These are phyloP conservation scores for Anneissia japonica DNA, from an alignment of 35 echinoderm and acorn worm genomes.

Conservation along the genomic window DNA sequence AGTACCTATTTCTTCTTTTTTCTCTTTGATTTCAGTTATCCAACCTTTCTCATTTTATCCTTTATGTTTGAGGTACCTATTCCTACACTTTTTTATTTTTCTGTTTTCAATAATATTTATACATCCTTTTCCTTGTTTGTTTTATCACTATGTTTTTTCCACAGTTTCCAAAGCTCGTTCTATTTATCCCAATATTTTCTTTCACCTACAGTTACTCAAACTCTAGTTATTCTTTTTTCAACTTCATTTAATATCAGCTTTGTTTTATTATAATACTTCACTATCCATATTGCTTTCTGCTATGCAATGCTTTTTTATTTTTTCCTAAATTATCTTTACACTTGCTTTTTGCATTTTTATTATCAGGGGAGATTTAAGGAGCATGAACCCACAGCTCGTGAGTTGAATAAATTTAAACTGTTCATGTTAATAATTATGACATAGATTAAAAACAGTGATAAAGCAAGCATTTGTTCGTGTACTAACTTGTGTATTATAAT, in stretches of 20 bases:
- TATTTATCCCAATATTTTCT: no score
- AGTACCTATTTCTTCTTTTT: neutral
- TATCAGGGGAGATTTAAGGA: slow-evolving; percentile 22
- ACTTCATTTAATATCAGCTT: no score
- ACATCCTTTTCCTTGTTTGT: neutral
- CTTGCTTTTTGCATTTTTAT: neutral
- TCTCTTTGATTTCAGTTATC: neutral
- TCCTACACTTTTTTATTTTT: neutral
- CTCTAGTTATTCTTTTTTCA: no score
- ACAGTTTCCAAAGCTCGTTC: no score
- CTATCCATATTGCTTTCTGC: no score
- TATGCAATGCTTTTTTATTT: no score
- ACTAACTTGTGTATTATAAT: neutral
- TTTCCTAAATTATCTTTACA: no score
- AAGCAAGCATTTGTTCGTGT: neutral
- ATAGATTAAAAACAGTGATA: neutral
- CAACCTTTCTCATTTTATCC: neutral
- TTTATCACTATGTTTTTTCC: neutral
- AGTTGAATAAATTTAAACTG: slow-evolving; percentile 1
- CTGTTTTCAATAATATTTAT: neutral
- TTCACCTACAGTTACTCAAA: no score
- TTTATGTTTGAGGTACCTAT: neutral
- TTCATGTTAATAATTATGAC: neutral
- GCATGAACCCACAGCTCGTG: slow-evolving; percentile 55
- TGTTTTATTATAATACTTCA: no score